Evolutionary conservation across 2,888 invertebrate species (phyloP), one percentile per base, ranked within the genome.

Genomic region (Nesidiocoris tenuis): DNA sequence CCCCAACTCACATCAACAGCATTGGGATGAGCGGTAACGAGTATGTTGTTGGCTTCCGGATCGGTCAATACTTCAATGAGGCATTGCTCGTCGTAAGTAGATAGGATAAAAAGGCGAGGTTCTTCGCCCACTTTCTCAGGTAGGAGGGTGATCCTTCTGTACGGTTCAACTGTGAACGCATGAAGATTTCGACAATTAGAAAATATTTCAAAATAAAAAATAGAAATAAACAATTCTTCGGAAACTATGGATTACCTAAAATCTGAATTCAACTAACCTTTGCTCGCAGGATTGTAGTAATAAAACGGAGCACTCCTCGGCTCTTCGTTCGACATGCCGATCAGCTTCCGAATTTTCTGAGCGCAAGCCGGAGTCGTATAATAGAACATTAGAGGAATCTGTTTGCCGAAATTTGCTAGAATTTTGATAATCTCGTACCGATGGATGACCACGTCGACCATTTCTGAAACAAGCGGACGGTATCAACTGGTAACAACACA

Each of bases 11-110:
- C 70, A n/a, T 59, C 70, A 16, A 70, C 70, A 22, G n/a, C 21
- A 39, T 19, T 79, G 9, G 90, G 90, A 79, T 91, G 91, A 22
- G 93, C 90, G 80, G 90, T 88, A 2, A 93, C 88, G 78, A 95
- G 85, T 79, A 95, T 90, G 80, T 92, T 91, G 83, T 94, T 93
- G 0, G 94, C 94, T 85, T 94, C 92, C 79, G 88, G 87, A 24
- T 88, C 84, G 78, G 86, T 90, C 66, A 95, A 85, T 83, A 94
- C 94, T 80, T 90, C 90, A 80, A 91, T 84, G 19, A 88, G 84
- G 81, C 85, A 85, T 59, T 81, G 81, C 3, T 74, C 65, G 9
- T 71, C 61, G 65, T 80, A 79, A 56, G 80, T 86, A 7, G 85
- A 83, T 82, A 90, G 90, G 64, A 94, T 85, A 74, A 87, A 86